phyloP scores from a whole-genome alignment of 2,797 vertebrate species.

The Clarias platycephalus region DNA sequence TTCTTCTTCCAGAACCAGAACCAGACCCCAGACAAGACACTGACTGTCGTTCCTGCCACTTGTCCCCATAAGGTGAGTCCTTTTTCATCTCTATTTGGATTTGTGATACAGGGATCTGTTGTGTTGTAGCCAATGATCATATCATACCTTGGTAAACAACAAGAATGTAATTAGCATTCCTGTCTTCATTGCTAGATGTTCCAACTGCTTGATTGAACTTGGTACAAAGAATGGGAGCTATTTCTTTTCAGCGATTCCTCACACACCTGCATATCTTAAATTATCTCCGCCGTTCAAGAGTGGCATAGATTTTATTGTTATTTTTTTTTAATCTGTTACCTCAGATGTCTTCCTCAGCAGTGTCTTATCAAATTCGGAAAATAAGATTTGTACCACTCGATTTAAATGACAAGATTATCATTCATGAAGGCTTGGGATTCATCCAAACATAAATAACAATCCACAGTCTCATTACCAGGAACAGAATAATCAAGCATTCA shows the following conservation, averaged over 20 bases:
- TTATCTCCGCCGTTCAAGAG: slow-evolving; percentile 13
- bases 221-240: background rate
- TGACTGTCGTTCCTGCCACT: slow-evolving; percentile 69
- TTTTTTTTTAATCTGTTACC: slow-evolving; percentile 27
- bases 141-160: background rate
- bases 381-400: slow-evolving; percentile 39
- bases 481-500: slow-evolving; percentile 29
- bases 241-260: slow-evolving; percentile 2
- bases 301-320: background rate
- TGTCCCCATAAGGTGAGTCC: slow-evolving; percentile 81
- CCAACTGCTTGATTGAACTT: slow-evolving; percentile 8
- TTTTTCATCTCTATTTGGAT: slow-evolving; percentile 1
- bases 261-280: slow-evolving; percentile 1
- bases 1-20: slow-evolving; percentile 74
- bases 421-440: slow-evolving; percentile 38
- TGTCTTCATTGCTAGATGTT: background rate
- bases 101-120: background rate
- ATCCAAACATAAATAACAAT: slow-evolving; percentile 47
- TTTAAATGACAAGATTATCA: slow-evolving; percentile 51
- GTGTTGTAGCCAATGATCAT: background rate
- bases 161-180: background rate
- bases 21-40: slow-evolving; percentile 75
- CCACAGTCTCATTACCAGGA: slow-evolving; percentile 24
- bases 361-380: slow-evolving; percentile 46
- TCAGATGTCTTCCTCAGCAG: slow-evolving; percentile 47